Percentiles rank a stretch among this genome's conserved stretches.
These are phyloP conservation scores for Gymnothorax reevesii DNA, from an alignment of 2,797 vertebrate species.

Conservation along the genomic window DNA sequence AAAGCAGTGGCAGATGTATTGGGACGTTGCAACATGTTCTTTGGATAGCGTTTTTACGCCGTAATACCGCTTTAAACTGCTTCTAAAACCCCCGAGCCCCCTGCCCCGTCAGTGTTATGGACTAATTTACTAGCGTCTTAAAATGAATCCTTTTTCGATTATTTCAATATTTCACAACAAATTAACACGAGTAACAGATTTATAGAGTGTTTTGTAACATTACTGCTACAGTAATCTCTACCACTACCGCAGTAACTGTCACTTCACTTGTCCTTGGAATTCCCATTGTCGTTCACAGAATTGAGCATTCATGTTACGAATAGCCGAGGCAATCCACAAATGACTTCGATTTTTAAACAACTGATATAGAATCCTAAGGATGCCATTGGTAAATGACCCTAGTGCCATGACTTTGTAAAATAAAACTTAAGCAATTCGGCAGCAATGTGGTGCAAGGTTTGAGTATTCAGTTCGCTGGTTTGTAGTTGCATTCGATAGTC, in stretches of 20 bases:
- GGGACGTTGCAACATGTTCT: neutral
- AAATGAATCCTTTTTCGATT: neutral
- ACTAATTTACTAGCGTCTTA: neutral
- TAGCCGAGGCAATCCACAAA: neutral
- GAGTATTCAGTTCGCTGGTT: too few relatives aligned
- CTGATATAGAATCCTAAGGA: neutral
- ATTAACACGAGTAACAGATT: neutral
- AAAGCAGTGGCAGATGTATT: neutral
- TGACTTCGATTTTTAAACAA: neutral
- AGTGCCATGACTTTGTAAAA: neutral
- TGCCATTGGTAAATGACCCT: neutral
- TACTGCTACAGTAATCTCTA: neutral
- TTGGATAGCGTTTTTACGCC: neutral
- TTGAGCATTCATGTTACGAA: neutral
- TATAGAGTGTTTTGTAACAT: neutral
- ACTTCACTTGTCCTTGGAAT: neutral
- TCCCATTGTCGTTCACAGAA: neutral
- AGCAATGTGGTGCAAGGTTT: too few relatives aligned
- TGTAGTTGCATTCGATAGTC: too few relatives aligned
- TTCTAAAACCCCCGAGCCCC: neutral
- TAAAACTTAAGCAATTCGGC: neutral
- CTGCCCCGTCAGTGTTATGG: neutral
- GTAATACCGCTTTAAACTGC: neutral
- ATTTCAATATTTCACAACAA: neutral
- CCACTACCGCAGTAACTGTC: neutral